Conservation (phyloP, 2,888 invertebrate species). For the Scaptodrosophila latifasciaeformis region DNA sequence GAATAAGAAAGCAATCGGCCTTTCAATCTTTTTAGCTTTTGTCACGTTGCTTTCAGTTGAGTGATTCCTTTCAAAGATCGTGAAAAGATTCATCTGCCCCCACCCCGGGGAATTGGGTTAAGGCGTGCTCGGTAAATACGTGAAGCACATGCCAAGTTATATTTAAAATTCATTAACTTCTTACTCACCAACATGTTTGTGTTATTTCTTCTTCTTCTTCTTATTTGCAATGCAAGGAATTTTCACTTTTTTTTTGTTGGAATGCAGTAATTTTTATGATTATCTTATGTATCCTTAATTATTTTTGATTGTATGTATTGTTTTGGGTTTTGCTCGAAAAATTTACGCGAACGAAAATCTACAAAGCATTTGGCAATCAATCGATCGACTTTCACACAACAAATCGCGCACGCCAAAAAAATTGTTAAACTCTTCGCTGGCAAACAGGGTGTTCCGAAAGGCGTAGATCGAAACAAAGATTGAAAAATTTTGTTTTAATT, state of each 20-base stretch:
- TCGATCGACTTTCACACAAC: conserved; percentile 60
- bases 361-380: conserved; percentile 21
- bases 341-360: not conserved
- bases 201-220: too few relatives aligned
- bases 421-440: conserved; percentile 37
- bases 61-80: too few relatives aligned
- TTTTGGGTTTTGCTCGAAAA: conserved; percentile 24
- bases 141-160: not conserved
- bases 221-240: not conserved
- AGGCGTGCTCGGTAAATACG: conserved; percentile 29
- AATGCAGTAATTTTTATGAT: too few relatives aligned
- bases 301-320: conserved; percentile 52
- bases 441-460: too few relatives aligned
- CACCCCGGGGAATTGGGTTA: conserved; percentile 38
- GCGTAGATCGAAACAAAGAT: too few relatives aligned
- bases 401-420: conserved; percentile 48
- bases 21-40: too few relatives aligned
- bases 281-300: conserved; percentile 45
- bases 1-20: too few relatives aligned
- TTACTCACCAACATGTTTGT: conserved; percentile 1
- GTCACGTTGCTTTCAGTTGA: conserved; percentile 11
- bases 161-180: not conserved
- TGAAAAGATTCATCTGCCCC: too few relatives aligned
- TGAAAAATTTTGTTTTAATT: not conserved
- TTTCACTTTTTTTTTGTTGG: conserved; percentile 26